A percentile compares a stretch with the other conserved stretches of the same genome.
Conservation (phyloP, 2,113 vertebrate genomes). For the Morone chrysops region DNA sequence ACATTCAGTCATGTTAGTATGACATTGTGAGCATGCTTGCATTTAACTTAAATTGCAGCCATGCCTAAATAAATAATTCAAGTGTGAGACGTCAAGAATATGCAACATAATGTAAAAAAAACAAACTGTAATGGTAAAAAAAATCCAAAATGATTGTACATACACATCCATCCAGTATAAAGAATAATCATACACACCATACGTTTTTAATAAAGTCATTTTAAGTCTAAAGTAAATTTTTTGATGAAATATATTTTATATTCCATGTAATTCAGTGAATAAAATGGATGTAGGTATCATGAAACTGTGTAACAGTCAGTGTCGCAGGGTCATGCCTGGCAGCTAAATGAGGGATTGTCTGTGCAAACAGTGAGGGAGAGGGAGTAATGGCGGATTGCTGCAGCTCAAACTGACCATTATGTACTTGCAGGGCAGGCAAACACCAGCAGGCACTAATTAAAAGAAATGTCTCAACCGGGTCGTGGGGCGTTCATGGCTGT, state of each 20-base stretch:
- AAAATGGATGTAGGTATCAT: not conserved
- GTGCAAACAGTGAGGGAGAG: slow-evolving; percentile 34
- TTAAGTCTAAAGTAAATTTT: not conserved
- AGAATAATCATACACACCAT: not conserved
- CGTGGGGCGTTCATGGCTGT: not conserved
- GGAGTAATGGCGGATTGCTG: slow-evolving; percentile 36
- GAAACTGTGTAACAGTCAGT: not conserved
- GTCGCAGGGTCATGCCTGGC: not conserved
- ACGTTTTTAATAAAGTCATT: not conserved
- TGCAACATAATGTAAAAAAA: too few species aligned
- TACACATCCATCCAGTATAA: too few species aligned
- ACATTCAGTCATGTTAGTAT: too few species aligned
- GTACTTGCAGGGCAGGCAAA: slow-evolving; percentile 23
- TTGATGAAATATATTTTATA: not conserved
- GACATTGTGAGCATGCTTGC: too few species aligned
- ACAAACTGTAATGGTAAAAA: too few species aligned
- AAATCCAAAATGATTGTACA: too few species aligned
- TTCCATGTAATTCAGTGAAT: not conserved
- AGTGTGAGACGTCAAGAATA: too few species aligned
- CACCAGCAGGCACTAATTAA: slow-evolving; percentile 55
- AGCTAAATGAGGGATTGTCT: not conserved
- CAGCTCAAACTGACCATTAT: slow-evolving; percentile 54
- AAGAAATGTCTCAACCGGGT: slow-evolving; percentile 26
- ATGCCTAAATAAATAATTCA: too few species aligned
- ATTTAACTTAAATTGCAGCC: too few species aligned